Percentiles rank a stretch among this genome's conserved stretches.
phyloP scores from a whole-genome alignment of 2,888 invertebrate species.

The Oegoconia quadripuncta region DNA sequence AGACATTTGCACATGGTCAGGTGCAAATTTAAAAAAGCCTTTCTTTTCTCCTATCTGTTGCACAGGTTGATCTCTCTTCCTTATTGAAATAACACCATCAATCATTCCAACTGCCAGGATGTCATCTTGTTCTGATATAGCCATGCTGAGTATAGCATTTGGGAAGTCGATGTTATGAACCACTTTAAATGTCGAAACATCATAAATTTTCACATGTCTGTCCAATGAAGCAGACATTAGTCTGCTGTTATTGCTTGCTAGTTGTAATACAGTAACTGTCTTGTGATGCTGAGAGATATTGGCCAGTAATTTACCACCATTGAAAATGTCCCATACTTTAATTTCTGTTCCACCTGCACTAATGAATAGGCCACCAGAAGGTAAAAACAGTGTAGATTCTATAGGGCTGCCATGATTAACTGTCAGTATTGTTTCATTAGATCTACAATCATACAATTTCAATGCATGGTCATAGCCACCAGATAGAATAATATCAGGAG shows the following conservation, averaged over 20 bases:
- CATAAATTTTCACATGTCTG: constrained; percentile 95
- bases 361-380: constrained; percentile 93
- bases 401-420: constrained; percentile 94
- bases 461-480: constrained; percentile 94
- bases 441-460: constrained; percentile 92
- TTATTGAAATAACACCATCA: constrained; percentile 93
- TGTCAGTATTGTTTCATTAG: constrained; percentile 82
- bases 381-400: constrained; percentile 92
- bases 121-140: constrained; percentile 86
- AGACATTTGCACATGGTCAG: constrained; percentile 54
- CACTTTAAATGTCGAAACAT: constrained; percentile 89
- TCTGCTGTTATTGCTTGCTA: constrained; percentile 89
- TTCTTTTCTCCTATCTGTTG: constrained; percentile 51
- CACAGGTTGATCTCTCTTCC: constrained; percentile 83
- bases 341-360: constrained; percentile 95
- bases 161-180: constrained; percentile 95
- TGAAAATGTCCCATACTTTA: constrained; percentile 95
- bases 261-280: constrained; percentile 91
- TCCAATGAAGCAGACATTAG: constrained; percentile 95
- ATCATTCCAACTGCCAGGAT: constrained; percentile 94
- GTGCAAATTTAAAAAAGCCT: constrained; percentile 71
- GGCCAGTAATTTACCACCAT: constrained; percentile 91
- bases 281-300: constrained; percentile 96
- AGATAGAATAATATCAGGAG: constrained; percentile 87
- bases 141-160: constrained; percentile 93